Evolutionary conservation across 2,888 invertebrate species (phyloP), one percentile per base, ranked within the genome.

Genomic region (Lydus trimaculatus): DNA sequence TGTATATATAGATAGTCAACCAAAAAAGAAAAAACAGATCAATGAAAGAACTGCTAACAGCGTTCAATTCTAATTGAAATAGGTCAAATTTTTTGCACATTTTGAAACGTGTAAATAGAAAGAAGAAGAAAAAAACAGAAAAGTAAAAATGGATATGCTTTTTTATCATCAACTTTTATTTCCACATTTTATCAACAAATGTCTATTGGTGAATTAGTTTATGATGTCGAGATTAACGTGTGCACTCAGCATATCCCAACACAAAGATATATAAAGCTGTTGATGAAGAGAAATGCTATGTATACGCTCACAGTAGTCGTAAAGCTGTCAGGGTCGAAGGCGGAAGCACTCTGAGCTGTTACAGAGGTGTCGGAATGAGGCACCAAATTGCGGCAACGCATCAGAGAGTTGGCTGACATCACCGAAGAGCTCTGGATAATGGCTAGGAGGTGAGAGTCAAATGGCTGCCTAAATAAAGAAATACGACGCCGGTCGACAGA

Each of bases 391-490:
- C 80, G 78, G 78, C 77, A 79, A 77, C 79, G 79, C 78, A 79
- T 80, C 79, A 77, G 75, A 74, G 75, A 76, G 73, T 73, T 76
- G 75, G 73, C 76, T 75, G 76, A 75, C 77, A 76, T 74, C 74
- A 79, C 73, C 73, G 77, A 74, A 76, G 78, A 74, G 75, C 74
- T 76, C 77, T 75, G 75, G 77, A 76, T 81, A 81, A 82, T 81
- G 82, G 81, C 75, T 73, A 75, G 72, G 80, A 82, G 81, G 82
- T 82, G 82, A 78, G 83, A 83, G 82, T 83, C 82, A 83, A 83
- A 83, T 83, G 83, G 83, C 78, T 76, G 78, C 78, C 80, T 82
- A 84, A 84, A 85, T 85, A 84, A 84, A 85, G 84, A 85, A 84
- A 84, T 84, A 85, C 83, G 80, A 79, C 79, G 77, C 71, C 74